These are phyloP conservation scores for Dreissena rostriformis DNA, from an alignment of 1,140 invertebrate species.

Conservation along the genomic window DNA sequence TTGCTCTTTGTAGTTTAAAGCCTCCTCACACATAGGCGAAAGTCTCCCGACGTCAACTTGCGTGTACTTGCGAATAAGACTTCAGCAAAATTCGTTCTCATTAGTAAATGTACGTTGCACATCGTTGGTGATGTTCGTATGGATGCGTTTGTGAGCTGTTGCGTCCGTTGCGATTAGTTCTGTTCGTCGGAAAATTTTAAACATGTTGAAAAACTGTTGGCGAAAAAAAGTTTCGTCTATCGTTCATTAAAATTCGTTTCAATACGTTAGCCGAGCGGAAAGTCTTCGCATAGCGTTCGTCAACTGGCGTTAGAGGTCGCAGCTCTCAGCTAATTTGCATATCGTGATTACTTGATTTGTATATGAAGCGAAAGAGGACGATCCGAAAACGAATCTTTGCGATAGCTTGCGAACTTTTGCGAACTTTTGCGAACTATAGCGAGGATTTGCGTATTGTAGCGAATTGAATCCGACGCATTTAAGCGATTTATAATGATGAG, in stretches of 20 bases:
- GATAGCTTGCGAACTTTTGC: constrained; percentile 13
- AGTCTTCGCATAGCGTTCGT: constrained; percentile 45
- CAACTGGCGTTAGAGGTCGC: constrained; percentile 41
- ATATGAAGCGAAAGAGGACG: constrained; percentile 36
- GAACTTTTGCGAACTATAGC: not conserved
- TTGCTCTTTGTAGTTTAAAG: no score
- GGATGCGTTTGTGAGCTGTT: constrained; percentile 48
- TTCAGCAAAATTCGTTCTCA: constrained; percentile 35
- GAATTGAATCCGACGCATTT: not conserved
- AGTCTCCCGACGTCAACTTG: no score
- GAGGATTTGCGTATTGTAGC: not conserved
- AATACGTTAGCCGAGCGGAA: constrained; percentile 44
- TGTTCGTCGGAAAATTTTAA: constrained; percentile 45
- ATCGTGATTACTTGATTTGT: not conserved
- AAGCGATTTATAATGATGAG: constrained; percentile 16
- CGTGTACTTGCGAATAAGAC: constrained; percentile 34
- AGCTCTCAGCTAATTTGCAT: constrained; percentile 45
- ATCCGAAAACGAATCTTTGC: constrained; percentile 13
- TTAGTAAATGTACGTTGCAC: constrained; percentile 48
- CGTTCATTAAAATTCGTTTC: constrained; percentile 43
- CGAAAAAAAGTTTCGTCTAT: constrained; percentile 44
- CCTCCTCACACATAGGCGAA: no score
- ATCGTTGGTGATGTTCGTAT: constrained; percentile 40
- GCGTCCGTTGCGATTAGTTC: constrained; percentile 44
- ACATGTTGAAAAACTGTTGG: constrained; percentile 42